Evolutionary conservation across 2,888 invertebrate genomes (phyloP).

Genomic region (Doris montereyensis): DNA sequence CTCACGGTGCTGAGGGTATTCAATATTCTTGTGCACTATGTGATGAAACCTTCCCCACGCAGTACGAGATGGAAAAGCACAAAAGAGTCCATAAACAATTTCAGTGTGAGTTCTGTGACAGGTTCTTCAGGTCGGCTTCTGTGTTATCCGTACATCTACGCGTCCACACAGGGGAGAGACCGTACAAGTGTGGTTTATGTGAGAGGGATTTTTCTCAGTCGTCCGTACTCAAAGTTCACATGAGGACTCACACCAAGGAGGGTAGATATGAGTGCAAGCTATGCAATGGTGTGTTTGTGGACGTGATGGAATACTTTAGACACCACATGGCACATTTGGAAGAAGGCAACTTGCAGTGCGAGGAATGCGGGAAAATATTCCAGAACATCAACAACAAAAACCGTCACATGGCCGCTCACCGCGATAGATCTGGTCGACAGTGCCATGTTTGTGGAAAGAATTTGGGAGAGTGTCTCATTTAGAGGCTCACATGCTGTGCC

Average conservation of each 20-base stretch:
- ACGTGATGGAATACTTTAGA: conserved; percentile 41
- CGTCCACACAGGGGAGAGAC: conserved; percentile 49
- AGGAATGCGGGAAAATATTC: conserved; percentile 46
- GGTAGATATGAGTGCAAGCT: conserved; percentile 45
- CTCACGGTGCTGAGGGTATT: conserved; percentile 46
- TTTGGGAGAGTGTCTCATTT: conserved; percentile 47
- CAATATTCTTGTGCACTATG: conserved; percentile 46
- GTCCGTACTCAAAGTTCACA: conserved; percentile 45
- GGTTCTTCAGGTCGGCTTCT: conserved; percentile 45
- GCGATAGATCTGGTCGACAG: conserved; percentile 39
- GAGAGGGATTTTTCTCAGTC: conserved; percentile 46
- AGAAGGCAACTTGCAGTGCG: conserved; percentile 43
- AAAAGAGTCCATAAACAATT: conserved; percentile 45
- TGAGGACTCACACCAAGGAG: conserved; percentile 46
- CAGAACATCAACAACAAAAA: conserved; percentile 41
- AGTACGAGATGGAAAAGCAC: conserved; percentile 47
- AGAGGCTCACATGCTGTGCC: conserved; percentile 47
- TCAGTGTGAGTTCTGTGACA: conserved; percentile 45
- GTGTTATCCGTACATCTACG: conserved; percentile 46
- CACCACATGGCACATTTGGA: conserved; percentile 42
- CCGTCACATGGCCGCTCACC: conserved; percentile 41
- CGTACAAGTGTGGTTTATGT: conserved; percentile 47
- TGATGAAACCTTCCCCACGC: conserved; percentile 42
- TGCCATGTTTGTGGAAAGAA: conserved; percentile 48
- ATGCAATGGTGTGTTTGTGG: conserved; percentile 43